These are phyloP conservation scores for Noctua janthe DNA, from an alignment of 2,888 invertebrate species.

Conservation along the genomic window DNA sequence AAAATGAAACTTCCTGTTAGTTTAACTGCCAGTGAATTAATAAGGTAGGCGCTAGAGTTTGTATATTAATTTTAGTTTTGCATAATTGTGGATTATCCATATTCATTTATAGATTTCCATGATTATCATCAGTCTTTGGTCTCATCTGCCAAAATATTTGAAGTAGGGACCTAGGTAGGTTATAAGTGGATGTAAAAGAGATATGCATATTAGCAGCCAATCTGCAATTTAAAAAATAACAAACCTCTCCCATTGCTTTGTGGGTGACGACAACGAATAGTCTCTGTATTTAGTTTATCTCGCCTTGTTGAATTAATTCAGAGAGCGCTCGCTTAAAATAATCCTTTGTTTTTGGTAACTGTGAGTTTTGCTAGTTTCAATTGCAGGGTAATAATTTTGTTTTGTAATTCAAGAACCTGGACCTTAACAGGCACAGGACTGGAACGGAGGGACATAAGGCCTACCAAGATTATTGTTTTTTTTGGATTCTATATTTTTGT, in stretches of 20 bases:
- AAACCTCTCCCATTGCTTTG: constrained; percentile 76
- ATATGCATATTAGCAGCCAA: constrained; percentile 87
- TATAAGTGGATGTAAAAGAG: constrained; percentile 71
- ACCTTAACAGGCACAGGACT: neutral
- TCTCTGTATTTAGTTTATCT: constrained; percentile 67
- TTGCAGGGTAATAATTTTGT: constrained; percentile 45
- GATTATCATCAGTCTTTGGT: constrained; percentile 4
- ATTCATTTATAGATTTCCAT: constrained; percentile 46
- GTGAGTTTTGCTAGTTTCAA: constrained; percentile 57
- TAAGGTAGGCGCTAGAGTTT: neutral
- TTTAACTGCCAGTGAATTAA: neutral
- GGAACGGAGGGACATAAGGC: neutral
- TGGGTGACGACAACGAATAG: constrained; percentile 71
- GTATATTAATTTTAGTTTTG: constrained; percentile 2
- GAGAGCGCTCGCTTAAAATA: constrained; percentile 55
- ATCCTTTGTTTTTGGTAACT: constrained; percentile 60
- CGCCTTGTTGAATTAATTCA: constrained; percentile 66
- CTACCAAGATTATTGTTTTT: neutral
- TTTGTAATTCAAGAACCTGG: constrained; percentile 21
- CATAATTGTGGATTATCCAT: constrained; percentile 30
- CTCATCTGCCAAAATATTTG: constrained; percentile 26
- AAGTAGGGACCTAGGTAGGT: constrained; percentile 17
- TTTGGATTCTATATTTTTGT: neutral
- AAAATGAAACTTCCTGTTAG: neutral
- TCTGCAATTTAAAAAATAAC: constrained; percentile 86